Percentiles rank a stretch among this genome's conserved stretches.
These are phyloP conservation scores for Leptodactylus fuscus DNA, from an alignment of 2,113 vertebrate species.

Conservation along the genomic window DNA sequence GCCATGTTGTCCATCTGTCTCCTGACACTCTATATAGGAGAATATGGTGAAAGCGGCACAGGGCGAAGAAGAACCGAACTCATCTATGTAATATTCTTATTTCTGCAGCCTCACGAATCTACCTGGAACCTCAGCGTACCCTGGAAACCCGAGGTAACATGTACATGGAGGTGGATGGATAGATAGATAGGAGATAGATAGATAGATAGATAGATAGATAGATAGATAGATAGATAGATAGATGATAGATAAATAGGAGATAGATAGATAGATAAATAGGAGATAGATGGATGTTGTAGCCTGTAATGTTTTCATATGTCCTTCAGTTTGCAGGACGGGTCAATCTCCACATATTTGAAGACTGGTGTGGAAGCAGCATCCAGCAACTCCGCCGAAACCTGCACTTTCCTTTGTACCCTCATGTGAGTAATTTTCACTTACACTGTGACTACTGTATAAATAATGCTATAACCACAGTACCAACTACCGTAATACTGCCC, in stretches of 20 bases:
- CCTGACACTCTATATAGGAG: too few relatives aligned
- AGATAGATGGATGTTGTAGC: background rate
- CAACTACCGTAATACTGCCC: background rate
- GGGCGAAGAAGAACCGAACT: too few relatives aligned
- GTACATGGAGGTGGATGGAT: too few relatives aligned
- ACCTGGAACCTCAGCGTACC: conserved; percentile 42
- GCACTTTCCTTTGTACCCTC: conserved; percentile 90
- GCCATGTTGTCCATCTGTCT: too few relatives aligned
- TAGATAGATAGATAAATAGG: background rate
- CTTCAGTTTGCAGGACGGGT: conserved; percentile 83
- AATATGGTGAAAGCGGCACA: too few relatives aligned
- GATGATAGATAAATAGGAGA: background rate
- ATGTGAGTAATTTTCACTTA: conserved; percentile 78
- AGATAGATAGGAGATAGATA: background rate
- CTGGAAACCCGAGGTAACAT: conserved; percentile 66
- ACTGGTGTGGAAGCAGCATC: conserved; percentile 90
- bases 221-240: conserved; percentile 5
- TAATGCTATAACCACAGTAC: background rate
- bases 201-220: background rate
- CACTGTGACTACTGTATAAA: background rate
- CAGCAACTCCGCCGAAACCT: conserved; percentile 84
- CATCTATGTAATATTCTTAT: too few relatives aligned
- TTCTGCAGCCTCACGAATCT: background rate
- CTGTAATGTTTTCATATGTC: background rate
- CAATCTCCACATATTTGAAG: conserved; percentile 94